Base-by-base conservation (phyloP, 2,888 invertebrate species). In the Alviniconcha strummeri region DNA sequence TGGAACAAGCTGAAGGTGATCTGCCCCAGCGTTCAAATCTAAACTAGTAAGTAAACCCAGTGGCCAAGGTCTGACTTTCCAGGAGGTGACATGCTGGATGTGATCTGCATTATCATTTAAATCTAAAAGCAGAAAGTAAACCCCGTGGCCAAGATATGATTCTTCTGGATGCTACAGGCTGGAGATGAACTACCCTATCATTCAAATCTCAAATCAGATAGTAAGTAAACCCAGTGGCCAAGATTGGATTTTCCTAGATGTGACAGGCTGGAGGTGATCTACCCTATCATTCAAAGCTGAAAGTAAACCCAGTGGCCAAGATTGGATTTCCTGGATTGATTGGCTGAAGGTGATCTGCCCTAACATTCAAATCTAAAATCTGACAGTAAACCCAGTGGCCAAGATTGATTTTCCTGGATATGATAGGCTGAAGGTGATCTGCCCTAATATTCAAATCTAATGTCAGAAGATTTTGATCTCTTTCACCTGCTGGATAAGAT, bases 101-200 rank as follows among this genome's bases (percentile, higher is more conserved):
- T 88, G 91, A 91, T 90, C 90, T 91, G 88, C 90, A 90, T 89
- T 84, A 86, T 85, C 60, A 8, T n/a, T 60, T 15, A 54, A 71
- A 64, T 72, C 15, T 11, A 54, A 60, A 72, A 54, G 8, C 57
- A 36, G 36, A 36, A 36, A 77, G 56, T 55, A n/a, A 17, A 36
- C 36, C 36, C 36, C 0, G 36, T 36, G 36, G 36, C 36, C 36
- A 36, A 36, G 3, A 36, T 36, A 36, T 36, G 36, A 36, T 36
- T 36, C 3, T 36, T 3, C 36, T 36, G 36, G 36, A 36, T 36
- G 36, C 3, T 0, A 36, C 36, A 36, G 36, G 36, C 0, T 87
- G 85, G 89, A 78, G 84, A 89, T 88, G 91, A 91, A 89, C 90
- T 91, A 88, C 90, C 90, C 90, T 84, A 86, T 85, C 60, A 15